Conservation (phyloP, 2,888 invertebrate species). For the Eilema griseolum region DNA sequence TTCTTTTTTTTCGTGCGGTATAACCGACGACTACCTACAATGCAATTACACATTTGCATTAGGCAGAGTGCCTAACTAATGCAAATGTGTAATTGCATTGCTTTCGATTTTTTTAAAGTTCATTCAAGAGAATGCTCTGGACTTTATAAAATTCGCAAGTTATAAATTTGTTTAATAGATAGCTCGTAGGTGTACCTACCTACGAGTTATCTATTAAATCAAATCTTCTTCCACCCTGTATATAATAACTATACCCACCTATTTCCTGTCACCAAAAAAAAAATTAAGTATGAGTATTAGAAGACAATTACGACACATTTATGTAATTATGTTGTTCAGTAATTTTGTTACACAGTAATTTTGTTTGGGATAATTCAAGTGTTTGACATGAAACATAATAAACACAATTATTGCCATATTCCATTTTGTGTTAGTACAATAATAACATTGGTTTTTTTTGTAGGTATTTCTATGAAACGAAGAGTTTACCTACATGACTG, state of each 20-base stretch:
- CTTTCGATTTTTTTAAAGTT: too few species aligned
- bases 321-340: constrained; percentile 32
- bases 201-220: too few species aligned
- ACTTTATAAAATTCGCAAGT: too few species aligned
- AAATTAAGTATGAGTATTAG: constrained; percentile 5
- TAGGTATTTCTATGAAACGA: not conserved
- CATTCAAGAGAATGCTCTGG: too few species aligned
- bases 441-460: not conserved
- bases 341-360: constrained; percentile 32
- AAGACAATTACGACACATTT: constrained; percentile 30
- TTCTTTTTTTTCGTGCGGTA: too few species aligned
- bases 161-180: too few species aligned
- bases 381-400: constrained; percentile 31
- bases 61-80: too few species aligned
- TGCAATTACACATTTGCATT: too few species aligned
- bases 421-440: not conserved
- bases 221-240: not conserved
- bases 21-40: too few species aligned
- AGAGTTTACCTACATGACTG: not conserved
- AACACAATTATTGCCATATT: constrained; percentile 19
- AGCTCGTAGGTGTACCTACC: too few species aligned
- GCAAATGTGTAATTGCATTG: too few species aligned
- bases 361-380: constrained; percentile 34
- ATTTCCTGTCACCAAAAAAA: not conserved
- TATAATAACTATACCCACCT: not conserved